A percentile compares a stretch with the other conserved stretches of the same genome.
phyloP scores from a whole-genome alignment of 37 sponge, comb jelly and placozoan genomes.

The Beroe ovata region DNA sequence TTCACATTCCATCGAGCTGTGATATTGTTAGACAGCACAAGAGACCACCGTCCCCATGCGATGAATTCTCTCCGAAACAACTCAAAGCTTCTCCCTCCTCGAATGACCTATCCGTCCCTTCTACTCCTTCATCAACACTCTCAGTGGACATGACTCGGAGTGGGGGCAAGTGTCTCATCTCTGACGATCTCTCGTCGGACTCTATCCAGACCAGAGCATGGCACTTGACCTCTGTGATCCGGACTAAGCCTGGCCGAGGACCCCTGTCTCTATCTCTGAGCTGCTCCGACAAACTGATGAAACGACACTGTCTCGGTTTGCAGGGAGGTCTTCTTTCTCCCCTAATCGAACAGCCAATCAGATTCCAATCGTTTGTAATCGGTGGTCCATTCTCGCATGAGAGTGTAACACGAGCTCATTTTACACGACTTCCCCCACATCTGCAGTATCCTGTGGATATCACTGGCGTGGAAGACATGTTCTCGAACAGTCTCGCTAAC shows the following conservation, averaged over 20 bases:
- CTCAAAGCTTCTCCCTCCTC: too few relatives aligned
- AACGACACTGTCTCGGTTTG: constrained; percentile 6
- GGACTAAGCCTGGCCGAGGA: constrained; percentile 54
- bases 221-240: not conserved
- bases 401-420: constrained; percentile 32
- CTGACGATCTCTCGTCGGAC: not conserved
- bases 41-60: too few relatives aligned
- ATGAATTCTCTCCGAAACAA: too few relatives aligned
- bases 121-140: not conserved
- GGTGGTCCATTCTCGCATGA: not conserved
- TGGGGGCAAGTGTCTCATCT: not conserved
- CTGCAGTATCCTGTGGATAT: not conserved
- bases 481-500: not conserved
- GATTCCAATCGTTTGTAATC: not conserved
- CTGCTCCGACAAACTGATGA: constrained; percentile 54
- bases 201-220: constrained; percentile 3
- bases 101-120: not conserved
- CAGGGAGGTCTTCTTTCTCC: constrained; percentile 22
- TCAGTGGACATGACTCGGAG: not conserved
- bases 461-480: not conserved
- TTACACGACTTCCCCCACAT: not conserved
- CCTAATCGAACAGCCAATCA: not conserved
- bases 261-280: constrained; percentile 43
- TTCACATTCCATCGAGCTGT: not conserved
- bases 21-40: not conserved